Conservation (phyloP, 1,140 invertebrate genomes). For the Rhagoletis pomonella region DNA sequence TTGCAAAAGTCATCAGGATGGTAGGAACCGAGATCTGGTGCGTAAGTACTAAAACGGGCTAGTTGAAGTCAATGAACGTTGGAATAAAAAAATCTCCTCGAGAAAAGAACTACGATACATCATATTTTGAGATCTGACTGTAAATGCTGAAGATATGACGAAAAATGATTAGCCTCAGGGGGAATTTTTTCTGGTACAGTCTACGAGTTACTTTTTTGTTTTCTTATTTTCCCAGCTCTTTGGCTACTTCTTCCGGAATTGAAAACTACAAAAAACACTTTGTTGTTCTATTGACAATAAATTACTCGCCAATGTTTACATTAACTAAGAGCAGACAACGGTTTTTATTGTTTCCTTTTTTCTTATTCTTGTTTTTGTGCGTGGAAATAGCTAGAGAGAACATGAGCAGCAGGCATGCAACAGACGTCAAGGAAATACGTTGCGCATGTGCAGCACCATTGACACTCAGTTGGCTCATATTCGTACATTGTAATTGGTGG, state of each 20-base stretch:
- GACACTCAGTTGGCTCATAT: background rate
- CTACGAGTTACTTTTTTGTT: background rate
- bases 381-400: background rate
- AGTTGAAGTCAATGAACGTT: no score
- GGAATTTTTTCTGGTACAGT: background rate
- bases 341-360: background rate
- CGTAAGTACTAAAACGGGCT: no score
- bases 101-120: no score
- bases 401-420: background rate
- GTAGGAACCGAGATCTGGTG: no score
- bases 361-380: background rate
- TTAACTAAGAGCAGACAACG: no score
- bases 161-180: no score
- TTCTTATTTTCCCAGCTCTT: background rate
- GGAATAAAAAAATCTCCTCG: no score
- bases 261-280: background rate
- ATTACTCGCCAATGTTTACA: conserved; percentile 29
- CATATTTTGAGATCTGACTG: no score
- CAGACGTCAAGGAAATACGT: conserved; percentile 4
- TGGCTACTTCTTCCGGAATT: background rate
- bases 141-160: no score
- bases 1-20: no score
- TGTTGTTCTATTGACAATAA: background rate
- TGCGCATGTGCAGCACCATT: background rate
- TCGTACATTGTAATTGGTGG: background rate